A percentile compares a stretch with the other conserved stretches of the same genome.
Conservation (phyloP, 1,140 invertebrate species). For the Ceratina calcarata region DNA sequence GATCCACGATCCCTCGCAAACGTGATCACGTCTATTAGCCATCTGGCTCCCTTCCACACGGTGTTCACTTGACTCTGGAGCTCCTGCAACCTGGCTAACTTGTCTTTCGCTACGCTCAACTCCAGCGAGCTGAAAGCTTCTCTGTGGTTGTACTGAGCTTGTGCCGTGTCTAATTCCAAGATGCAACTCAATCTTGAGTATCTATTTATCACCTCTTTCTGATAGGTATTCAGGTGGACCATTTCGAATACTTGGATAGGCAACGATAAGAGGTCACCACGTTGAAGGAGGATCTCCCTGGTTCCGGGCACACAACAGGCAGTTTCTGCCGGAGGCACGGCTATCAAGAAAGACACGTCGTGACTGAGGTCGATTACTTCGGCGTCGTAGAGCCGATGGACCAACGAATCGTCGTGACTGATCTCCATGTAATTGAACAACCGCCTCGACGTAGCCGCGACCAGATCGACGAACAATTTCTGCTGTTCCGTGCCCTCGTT, state of each 20-base stretch:
- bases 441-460: slow-evolving; percentile 86
- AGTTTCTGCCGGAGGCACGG: slow-evolving; percentile 93
- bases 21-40: slow-evolving; percentile 96
- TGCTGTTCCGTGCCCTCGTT: slow-evolving; percentile 86
- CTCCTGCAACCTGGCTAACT: slow-evolving; percentile 89
- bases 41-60: slow-evolving; percentile 95
- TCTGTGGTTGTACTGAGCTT: slow-evolving; percentile 94
- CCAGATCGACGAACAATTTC: slow-evolving; percentile 87
- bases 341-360: slow-evolving; percentile 93
- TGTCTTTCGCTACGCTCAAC: slow-evolving; percentile 90
- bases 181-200: slow-evolving; percentile 95
- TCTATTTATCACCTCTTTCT: slow-evolving; percentile 91
- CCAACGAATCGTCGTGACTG: slow-evolving; percentile 83
- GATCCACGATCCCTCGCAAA: slow-evolving; percentile 91
- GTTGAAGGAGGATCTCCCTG: slow-evolving; percentile 88
- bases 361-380: slow-evolving; percentile 94
- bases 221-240: slow-evolving; percentile 95
- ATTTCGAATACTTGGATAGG: slow-evolving; percentile 96
- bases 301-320: slow-evolving; percentile 95
- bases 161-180: slow-evolving; percentile 93
- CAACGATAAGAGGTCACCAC: slow-evolving; percentile 90
- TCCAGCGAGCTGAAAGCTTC: slow-evolving; percentile 96
- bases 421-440: slow-evolving; percentile 91
- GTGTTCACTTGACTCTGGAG: slow-evolving; percentile 90
- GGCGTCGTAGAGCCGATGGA: slow-evolving; percentile 91